phyloP scores from a whole-genome alignment of 2,888 invertebrate genomes.

The Napeogenes inachia region DNA sequence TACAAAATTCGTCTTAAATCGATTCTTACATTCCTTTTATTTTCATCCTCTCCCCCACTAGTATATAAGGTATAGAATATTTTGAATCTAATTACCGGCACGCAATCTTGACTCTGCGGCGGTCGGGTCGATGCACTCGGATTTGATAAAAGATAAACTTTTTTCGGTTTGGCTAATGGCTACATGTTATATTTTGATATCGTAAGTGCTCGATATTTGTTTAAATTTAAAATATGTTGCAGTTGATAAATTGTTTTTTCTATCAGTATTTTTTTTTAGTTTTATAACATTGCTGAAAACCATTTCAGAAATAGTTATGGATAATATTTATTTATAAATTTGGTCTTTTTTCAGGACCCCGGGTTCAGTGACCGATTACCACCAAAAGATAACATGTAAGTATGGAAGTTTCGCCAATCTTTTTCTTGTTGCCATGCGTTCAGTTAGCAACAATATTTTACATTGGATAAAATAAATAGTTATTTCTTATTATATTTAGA shows the following conservation, averaged over 20 bases:
- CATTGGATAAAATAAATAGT: too few species aligned
- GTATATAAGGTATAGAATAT: conserved; percentile 19
- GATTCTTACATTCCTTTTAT: conserved; percentile 4
- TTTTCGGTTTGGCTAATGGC: conserved; percentile 35
- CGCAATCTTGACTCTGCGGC: conserved; percentile 27
- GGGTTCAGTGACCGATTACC: conserved; percentile 60
- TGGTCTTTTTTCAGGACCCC: conserved; percentile 56
- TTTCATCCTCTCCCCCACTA: neutral
- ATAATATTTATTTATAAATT: conserved; percentile 39
- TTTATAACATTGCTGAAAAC: neutral
- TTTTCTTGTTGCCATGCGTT: conserved; percentile 25
- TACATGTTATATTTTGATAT: conserved; percentile 29
- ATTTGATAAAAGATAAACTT: conserved; percentile 36
- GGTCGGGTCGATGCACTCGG: conserved; percentile 34
- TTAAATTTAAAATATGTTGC: conserved; percentile 1
- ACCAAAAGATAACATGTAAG: conserved; percentile 41
- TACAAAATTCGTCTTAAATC: conserved; percentile 11
- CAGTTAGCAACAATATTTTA: neutral
- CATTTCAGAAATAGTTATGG: conserved; percentile 30
- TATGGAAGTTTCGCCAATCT: conserved; percentile 18
- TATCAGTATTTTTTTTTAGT: neutral
- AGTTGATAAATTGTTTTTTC: neutral
- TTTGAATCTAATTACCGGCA: conserved; percentile 26
- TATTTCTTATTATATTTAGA: neutral
- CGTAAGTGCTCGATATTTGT: conserved; percentile 24